Evolutionary conservation across 2,797 vertebrate species (phyloP), one percentile per base, ranked within the genome.

Genomic region (Amniataba percoides): DNA sequence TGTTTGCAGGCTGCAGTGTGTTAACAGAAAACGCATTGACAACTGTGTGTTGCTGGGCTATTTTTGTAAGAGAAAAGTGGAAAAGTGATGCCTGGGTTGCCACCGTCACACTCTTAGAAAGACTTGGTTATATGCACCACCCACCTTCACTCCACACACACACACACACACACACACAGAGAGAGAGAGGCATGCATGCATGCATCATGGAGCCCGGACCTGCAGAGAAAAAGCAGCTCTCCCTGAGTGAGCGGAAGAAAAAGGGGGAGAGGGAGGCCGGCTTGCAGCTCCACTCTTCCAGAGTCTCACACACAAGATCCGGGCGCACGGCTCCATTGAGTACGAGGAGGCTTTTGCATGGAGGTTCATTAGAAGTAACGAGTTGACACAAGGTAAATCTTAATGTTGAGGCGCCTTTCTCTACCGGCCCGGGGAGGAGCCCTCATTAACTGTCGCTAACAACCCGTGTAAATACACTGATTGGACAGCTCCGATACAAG

Each of bases 391-490:
- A 98, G 97, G 97, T 98, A 97, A 97, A 96, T 96, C 94, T 96
- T 95, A 90, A 95, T 95, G 95, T 94, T 93, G 95, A 95, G 96
- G 96, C 95, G 96, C 96, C 96, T 96, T 97, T 97, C 96, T 97
- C 96, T 95, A 94, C 94, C 95, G 92, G 94, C 93, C 93, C 86
- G 93, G 96, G 91, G 92, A 92, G 92, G 95, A 95, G 94, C 96
- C 97, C 98, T 98, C 97, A 99, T 99, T 99, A 98, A 97, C 96
- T 96, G 94, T 96, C 96, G 95, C 96, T 99, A 99, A 98, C 97
- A 97, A 98, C 96, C 97, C 97, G 96, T 97, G 97, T 97, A 98
- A 97, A 97, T 96, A 96, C 96, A 95, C 95, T 96, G 96, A 97
- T 97, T 96, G 96, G 96, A 97, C 96, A 97, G 96, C 96, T 97